Base-by-base conservation (phyloP, 2,888 invertebrate genomes). In the Tetragonisca angustula region DNA sequence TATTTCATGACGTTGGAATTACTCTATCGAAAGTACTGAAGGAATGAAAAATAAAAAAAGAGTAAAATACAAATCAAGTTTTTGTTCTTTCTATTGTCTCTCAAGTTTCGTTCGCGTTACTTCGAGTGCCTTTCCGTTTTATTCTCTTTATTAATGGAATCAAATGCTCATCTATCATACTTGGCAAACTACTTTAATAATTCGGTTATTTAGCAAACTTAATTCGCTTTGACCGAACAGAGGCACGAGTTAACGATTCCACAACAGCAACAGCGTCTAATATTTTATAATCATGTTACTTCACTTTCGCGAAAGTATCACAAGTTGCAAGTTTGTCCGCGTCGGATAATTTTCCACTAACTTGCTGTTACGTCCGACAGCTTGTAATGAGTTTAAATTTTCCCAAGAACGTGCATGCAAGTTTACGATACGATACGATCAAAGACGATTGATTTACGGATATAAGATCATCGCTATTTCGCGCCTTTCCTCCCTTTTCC, bases 361-460 rank as follows among this genome's bases (percentile, higher is more conserved):
- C 19, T 24, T 24, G 43, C 15, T 43, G 43, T 43, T 59, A 71
- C 11, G 59, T 59, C 24, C 43, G 43, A 59, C 59, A 24, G 24
- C 24, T 56, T 24, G 21, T 59, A 71, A 71, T 13, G 56, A 24
- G 71, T 43, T 71, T 43, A 59, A 71, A 43, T 43, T 43, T 71
- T 24, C 43, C 43, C 11, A 32, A 24, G 24, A 24, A 71, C 52
- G 11, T 15, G 56, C n/a, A 43, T 21, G 71, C 36, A 52, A 69
- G 6, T 69, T 52, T 6, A 43, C 24, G 43, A n/a, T 32, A 6
- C 3, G 56, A 59, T 32, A 4, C 3, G 56, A 59, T 71, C 36
- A 59, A 59, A n/a, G 24, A 13, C 19, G 27, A n/a, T 69, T 52
- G 69, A 52, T 69, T 69, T 54, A 21, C 50, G 32, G 17, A 2